Percentiles rank a stretch among this genome's conserved stretches.
phyloP scores from a whole-genome alignment of 2,888 invertebrate genomes.

The Thera obeliscata region DNA sequence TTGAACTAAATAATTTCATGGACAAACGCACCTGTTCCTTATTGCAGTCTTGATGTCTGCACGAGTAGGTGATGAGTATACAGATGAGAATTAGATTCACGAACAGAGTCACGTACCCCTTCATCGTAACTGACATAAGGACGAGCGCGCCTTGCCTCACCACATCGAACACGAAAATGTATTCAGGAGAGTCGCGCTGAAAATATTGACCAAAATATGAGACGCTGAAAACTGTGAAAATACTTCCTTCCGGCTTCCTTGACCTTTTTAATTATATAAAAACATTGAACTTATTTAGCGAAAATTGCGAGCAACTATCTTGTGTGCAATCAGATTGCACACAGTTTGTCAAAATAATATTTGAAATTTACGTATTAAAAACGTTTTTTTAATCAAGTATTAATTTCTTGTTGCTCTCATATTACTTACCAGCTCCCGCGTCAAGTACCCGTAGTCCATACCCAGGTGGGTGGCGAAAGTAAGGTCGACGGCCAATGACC shows the following conservation, averaged over 20 bases:
- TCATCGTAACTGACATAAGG: conserved; percentile 59
- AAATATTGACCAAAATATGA: conserved; percentile 11
- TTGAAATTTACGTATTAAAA: no score
- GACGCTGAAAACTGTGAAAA: no score
- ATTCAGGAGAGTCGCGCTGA: conserved; percentile 43
- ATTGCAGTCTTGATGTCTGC: conserved; percentile 45
- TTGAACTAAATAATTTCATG: no score
- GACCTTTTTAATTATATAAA: no score
- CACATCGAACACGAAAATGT: conserved; percentile 50
- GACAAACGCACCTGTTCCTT: conserved; percentile 49
- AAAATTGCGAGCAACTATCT: no score
- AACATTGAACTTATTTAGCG: no score
- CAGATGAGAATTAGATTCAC: conserved; percentile 55
- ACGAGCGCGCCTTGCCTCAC: conserved; percentile 58
- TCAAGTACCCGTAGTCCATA: conserved; percentile 54
- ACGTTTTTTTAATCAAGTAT: no score
- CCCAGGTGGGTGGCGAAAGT: conserved; percentile 62
- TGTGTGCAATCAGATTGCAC: no score
- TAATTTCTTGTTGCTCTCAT: not conserved
- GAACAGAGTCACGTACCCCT: conserved; percentile 57
- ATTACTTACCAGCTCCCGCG: conserved; percentile 52
- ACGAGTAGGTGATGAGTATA: conserved; percentile 50
- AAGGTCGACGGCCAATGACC: conserved; percentile 58
- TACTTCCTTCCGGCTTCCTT: no score
- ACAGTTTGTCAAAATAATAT: no score